phyloP scores from a whole-genome alignment of 1,140 invertebrate genomes.

The Rhynchophorus ferrugineus region DNA sequence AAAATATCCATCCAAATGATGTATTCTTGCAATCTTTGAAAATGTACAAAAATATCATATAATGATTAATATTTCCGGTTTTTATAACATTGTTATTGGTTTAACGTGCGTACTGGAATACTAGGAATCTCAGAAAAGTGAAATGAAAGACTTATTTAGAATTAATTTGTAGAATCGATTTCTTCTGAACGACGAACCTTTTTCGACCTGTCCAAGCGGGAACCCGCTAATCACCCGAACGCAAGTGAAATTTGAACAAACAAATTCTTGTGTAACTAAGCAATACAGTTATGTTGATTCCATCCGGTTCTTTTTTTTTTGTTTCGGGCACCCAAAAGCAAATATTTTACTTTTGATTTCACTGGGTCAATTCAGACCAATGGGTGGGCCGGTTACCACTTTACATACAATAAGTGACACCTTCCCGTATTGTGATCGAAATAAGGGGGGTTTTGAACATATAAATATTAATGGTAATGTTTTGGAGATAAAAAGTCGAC shows the following conservation, averaged over 20 bases:
- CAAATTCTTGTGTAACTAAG: constrained; percentile 24
- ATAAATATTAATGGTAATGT: constrained; percentile 14
- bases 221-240: constrained; percentile 5
- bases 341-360: constrained; percentile 26
- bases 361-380: constrained; percentile 21
- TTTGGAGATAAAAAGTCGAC: neutral
- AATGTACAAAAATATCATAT: no score
- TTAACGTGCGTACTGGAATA: no score
- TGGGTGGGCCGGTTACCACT: constrained; percentile 17
- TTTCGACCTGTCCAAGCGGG: no score
- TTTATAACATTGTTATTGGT: no score
- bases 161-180: no score
- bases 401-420: constrained; percentile 24
- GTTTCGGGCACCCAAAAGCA: constrained; percentile 7
- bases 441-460: constrained; percentile 10
- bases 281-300: constrained; percentile 26
- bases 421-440: constrained; percentile 14
- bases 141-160: no score
- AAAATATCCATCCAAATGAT: no score
- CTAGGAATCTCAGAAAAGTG: no score
- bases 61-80: no score
- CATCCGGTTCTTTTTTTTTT: constrained; percentile 18
- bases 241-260: constrained; percentile 24
- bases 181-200: no score
- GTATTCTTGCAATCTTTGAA: no score